Conservation (phyloP, 2,797 vertebrate genomes). For the Galaxias olidus region DNA sequence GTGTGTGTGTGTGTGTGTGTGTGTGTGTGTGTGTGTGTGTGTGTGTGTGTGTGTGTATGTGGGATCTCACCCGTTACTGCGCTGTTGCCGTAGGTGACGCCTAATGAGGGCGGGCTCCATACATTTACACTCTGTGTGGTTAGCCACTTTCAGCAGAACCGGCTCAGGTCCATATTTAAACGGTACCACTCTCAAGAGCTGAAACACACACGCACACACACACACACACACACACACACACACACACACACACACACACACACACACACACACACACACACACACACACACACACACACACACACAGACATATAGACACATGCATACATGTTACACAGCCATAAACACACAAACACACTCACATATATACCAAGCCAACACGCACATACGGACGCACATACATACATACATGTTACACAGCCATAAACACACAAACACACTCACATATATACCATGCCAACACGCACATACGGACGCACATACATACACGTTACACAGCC, state of each 20-base stretch:
- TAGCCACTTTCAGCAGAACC: slow-evolving; percentile 89
- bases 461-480: slow-evolving; percentile 4
- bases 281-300: background rate
- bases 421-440: slow-evolving; percentile 8
- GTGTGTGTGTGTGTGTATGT: too few relatives aligned
- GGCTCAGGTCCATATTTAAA: slow-evolving; percentile 90
- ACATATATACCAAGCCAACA: background rate
- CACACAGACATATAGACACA: too few relatives aligned
- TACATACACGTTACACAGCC: background rate
- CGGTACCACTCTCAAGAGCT: slow-evolving; percentile 92
- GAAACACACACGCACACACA: slow-evolving; percentile 22
- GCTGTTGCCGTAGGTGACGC: slow-evolving; percentile 70
- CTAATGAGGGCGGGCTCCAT: slow-evolving; percentile 80
- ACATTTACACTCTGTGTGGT: slow-evolving; percentile 92
- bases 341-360: slow-evolving; percentile 8
- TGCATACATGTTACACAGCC: too few relatives aligned
- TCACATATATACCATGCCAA: background rate
- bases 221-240: background rate
- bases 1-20: too few relatives aligned
- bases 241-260: slow-evolving; percentile 8
- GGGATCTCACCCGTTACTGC: slow-evolving; percentile 68
- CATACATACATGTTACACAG: slow-evolving; percentile 5
- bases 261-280: background rate
- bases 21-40: too few relatives aligned
- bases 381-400: slow-evolving; percentile 4